These are phyloP conservation scores for Notocelia uddmanniana DNA, from an alignment of 2,888 invertebrate species.

Conservation along the genomic window DNA sequence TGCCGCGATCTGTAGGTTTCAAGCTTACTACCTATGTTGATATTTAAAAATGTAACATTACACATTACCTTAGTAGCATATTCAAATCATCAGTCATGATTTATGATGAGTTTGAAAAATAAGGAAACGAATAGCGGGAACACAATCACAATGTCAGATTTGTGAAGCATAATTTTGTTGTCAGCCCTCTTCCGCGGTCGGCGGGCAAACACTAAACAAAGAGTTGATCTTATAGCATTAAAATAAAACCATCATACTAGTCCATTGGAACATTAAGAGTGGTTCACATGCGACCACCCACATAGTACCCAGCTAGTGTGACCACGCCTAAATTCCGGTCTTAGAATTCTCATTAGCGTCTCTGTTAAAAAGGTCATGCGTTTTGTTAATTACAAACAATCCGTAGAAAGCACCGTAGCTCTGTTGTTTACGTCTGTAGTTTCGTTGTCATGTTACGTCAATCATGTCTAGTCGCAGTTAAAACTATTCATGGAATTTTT, in stretches of 20 bases:
- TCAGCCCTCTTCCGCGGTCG: slow-evolving; percentile 20
- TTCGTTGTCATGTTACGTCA: slow-evolving; percentile 26
- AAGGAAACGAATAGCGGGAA: neutral
- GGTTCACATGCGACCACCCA: slow-evolving; percentile 62
- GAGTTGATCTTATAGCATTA: slow-evolving; percentile 18
- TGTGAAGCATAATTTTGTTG: slow-evolving; percentile 37
- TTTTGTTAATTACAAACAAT: slow-evolving; percentile 40
- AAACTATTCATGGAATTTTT: slow-evolving; percentile 6
- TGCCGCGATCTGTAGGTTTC: too few relatives aligned
- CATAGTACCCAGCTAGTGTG: slow-evolving; percentile 52
- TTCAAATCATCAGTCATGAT: too few relatives aligned
- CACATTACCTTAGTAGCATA: too few relatives aligned
- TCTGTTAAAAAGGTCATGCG: slow-evolving; percentile 27
- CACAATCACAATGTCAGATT: slow-evolving; percentile 28
- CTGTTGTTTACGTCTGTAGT: slow-evolving; percentile 29
- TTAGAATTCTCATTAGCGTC: slow-evolving; percentile 36
- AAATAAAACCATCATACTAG: slow-evolving; percentile 34
- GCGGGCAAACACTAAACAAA: slow-evolving; percentile 22
- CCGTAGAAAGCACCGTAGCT: slow-evolving; percentile 38
- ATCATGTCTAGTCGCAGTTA: slow-evolving; percentile 14
- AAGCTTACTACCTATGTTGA: too few relatives aligned
- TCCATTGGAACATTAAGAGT: slow-evolving; percentile 29
- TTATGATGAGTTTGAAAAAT: neutral
- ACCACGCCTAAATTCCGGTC: slow-evolving; percentile 47
- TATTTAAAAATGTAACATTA: too few relatives aligned